Base-by-base conservation (phyloP, 2,113 vertebrate genomes). In the Dromaius novaehollandiae region DNA sequence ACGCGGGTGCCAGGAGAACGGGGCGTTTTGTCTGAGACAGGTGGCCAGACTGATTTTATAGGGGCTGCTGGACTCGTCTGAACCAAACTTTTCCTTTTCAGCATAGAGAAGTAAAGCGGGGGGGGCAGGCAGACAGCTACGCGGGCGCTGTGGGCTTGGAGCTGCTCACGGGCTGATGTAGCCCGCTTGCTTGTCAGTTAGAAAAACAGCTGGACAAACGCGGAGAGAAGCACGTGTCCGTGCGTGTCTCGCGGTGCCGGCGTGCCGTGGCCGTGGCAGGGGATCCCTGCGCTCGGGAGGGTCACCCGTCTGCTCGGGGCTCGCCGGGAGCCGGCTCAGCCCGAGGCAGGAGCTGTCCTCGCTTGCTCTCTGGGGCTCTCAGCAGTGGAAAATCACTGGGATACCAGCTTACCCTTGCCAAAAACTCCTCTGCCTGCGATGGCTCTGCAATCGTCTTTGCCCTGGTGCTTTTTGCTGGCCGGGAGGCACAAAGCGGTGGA, bases 311-410 rank as follows among this genome's bases (percentile, higher is more conserved):
- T 66, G 1, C 32, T 61, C 42, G 22, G 77, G 82, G 36, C 24
- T 17, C 93, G 90, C 83, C 75, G 42, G 90, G 36, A 68, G 55
- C 56, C 26, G 13, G 76, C 50, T 25, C 90, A 65, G 93, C 63
- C 82, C 86, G 1, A 3, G 2, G 61, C 61, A 11, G 66, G 61
- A 36, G 0, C 88, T 77, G 91, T 86, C 88, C 88, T 93, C 81
- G 1, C 64, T 51, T 89, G 85, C 88, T 89, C 88, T 17, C 34
- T 6, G 1, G 71, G 70, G 8, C 44, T 83, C 73, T 24, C 16
- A 11, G 3, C 71, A 86, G 88, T 86, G 95, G 95, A 89, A 95
- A 95, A 93, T 81, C 84, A 83, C 91, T 22, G 77, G 88, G 88
- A 82, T 21, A 4, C 44, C 2, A 63, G 63, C 42, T 55, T 63